phyloP scores from a whole-genome alignment of 1,140 invertebrate genomes.

The Lucilia sericata region DNA sequence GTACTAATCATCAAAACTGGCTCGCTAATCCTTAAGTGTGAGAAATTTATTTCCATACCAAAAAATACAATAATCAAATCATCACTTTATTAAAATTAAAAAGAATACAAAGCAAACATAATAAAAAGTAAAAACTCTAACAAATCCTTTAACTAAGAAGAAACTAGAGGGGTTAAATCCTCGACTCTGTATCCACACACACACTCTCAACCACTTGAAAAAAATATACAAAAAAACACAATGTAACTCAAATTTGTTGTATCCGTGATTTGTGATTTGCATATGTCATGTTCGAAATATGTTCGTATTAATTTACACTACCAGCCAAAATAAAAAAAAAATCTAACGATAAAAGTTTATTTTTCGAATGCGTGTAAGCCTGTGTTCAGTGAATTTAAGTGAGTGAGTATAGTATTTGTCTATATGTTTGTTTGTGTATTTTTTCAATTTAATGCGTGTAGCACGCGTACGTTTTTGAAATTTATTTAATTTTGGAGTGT shows the following conservation, averaged over 20 bases:
- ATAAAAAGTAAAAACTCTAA: neutral
- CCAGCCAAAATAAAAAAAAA: neutral
- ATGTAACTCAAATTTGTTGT: neutral
- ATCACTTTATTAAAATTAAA: slow-evolving; percentile 18
- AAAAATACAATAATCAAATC: neutral
- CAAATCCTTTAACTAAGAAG: neutral
- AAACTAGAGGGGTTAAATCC: neutral
- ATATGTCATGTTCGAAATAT: slow-evolving; percentile 34
- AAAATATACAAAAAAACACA: neutral
- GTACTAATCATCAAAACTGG: too few relatives aligned
- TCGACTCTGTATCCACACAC: neutral
- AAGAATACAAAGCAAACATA: neutral
- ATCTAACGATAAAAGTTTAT: too few relatives aligned
- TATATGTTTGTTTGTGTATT: neutral
- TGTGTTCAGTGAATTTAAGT: neutral
- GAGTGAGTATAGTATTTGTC: neutral
- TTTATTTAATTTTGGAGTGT: slow-evolving; percentile 43
- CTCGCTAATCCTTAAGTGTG: neutral
- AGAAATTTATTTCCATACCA: neutral
- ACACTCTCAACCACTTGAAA: neutral
- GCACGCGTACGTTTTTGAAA: slow-evolving; percentile 32
- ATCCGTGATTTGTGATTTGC: slow-evolving; percentile 20
- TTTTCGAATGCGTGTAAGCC: too few relatives aligned
- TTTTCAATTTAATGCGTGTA: slow-evolving; percentile 11
- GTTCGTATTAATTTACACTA: slow-evolving; percentile 35